These are phyloP conservation scores for Cataglyphis hispanica DNA, from an alignment of 1,140 invertebrate species.

Conservation along the genomic window DNA sequence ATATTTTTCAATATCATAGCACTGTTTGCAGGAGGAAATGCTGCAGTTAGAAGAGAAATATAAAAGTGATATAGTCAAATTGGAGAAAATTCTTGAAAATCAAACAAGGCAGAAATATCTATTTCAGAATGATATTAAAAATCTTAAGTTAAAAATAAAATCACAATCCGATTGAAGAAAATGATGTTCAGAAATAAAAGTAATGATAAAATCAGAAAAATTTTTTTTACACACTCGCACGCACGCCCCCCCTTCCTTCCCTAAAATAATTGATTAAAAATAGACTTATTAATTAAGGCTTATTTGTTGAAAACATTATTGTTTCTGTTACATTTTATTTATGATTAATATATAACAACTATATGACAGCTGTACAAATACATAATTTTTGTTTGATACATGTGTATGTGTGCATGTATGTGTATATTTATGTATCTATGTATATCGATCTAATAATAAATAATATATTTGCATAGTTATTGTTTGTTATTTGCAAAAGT, in stretches of 20 bases:
- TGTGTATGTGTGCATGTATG: neutral
- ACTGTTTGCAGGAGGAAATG: slow-evolving; percentile 74
- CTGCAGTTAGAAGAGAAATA: slow-evolving; percentile 70
- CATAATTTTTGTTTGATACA: slow-evolving; percentile 34
- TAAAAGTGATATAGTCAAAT: slow-evolving; percentile 68
- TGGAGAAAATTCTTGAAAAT: slow-evolving; percentile 75
- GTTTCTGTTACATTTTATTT: slow-evolving; percentile 56
- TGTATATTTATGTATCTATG: neutral
- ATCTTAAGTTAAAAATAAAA: slow-evolving; percentile 75
- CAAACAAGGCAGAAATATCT: slow-evolving; percentile 77
- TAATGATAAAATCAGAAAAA: slow-evolving; percentile 8
- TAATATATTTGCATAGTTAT: slow-evolving; percentile 37
- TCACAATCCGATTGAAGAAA: slow-evolving; percentile 13
- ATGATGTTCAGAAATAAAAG: neutral
- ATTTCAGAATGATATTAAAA: slow-evolving; percentile 78
- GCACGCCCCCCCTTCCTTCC: too few relatives aligned
- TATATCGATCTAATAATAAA: slow-evolving; percentile 44
- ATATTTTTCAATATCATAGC: slow-evolving; percentile 14
- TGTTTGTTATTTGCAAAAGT: too few relatives aligned
- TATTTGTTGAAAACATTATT: slow-evolving; percentile 6
- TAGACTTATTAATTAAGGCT: slow-evolving; percentile 6
- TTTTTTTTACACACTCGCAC: neutral
- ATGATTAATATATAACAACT: slow-evolving; percentile 43
- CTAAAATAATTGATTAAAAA: slow-evolving; percentile 29
- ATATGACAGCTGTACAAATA: slow-evolving; percentile 50